These are phyloP conservation scores for Hystrix brachyura DNA, from an alignment of 2,113 vertebrate species.

Conservation along the genomic window DNA sequence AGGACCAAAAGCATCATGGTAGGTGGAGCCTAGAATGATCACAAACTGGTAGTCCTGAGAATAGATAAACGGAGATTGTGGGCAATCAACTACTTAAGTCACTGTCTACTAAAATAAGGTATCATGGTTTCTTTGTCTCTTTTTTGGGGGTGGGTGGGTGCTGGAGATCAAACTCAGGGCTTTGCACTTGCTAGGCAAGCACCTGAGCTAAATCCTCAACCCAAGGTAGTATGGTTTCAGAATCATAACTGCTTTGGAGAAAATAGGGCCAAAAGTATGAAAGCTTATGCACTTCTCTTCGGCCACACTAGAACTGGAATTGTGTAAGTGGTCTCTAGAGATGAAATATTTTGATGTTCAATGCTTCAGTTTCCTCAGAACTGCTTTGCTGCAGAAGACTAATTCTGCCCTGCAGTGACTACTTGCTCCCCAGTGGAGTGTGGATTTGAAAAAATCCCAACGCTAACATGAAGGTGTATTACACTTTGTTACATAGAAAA, in stretches of 20 bases:
- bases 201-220: too few relatives aligned
- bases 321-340: not conserved
- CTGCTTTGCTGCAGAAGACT: not conserved
- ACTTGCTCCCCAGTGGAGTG: not conserved
- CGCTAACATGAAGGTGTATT: not conserved
- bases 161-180: too few relatives aligned
- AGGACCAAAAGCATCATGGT: not conserved
- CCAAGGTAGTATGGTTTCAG: not conserved
- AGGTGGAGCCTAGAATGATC: slow-evolving; percentile 43
- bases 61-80: not conserved
- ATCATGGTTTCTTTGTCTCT: not conserved
- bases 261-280: not conserved
- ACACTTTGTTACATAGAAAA: slow-evolving; percentile 3
- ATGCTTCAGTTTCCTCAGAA: not conserved
- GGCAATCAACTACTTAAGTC: not conserved
- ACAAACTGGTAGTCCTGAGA: slow-evolving; percentile 37
- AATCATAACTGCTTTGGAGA: not conserved
- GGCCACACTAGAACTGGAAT: not conserved
- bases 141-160: too few relatives aligned
- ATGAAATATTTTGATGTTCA: not conserved
- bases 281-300: not conserved
- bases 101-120: slow-evolving; percentile 32
- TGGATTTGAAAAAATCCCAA: not conserved
- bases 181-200: too few relatives aligned
- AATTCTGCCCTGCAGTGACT: not conserved